A percentile compares a stretch with the other conserved stretches of the same genome.
These are phyloP conservation scores for Brachyhypopomus occidentalis DNA, from an alignment of 2,113 vertebrate genomes.

Conservation along the genomic window DNA sequence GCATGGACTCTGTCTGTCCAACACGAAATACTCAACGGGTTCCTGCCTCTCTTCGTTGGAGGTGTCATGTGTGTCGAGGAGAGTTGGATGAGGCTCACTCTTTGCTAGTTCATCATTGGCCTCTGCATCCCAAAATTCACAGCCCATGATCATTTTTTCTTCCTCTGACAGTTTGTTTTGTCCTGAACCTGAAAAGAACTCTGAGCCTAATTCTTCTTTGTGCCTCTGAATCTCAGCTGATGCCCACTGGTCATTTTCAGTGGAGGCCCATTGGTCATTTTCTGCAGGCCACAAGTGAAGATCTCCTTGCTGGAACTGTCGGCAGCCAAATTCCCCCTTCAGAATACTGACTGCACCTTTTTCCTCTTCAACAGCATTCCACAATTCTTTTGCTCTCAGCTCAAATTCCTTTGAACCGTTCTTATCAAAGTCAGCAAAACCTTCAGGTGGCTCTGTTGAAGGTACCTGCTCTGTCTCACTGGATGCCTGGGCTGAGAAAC, in stretches of 20 bases:
- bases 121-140: constrained; percentile 72
- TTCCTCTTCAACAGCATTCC: constrained; percentile 63
- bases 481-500: constrained; percentile 61
- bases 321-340: constrained; percentile 67
- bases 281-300: constrained; percentile 70
- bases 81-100: constrained; percentile 71
- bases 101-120: constrained; percentile 76
- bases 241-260: constrained; percentile 15
- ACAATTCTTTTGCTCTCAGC: constrained; percentile 65
- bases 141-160: constrained; percentile 62
- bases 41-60: constrained; percentile 66
- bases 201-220: constrained; percentile 65
- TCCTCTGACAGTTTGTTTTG: constrained; percentile 65
- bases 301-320: constrained; percentile 64
- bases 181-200: constrained; percentile 67
- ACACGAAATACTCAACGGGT: neutral
- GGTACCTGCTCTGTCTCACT: constrained; percentile 41
- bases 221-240: constrained; percentile 62
- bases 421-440: constrained; percentile 43
- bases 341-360: constrained; percentile 50
- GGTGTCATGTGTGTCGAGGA: constrained; percentile 54
- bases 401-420: constrained; percentile 59
- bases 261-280: constrained; percentile 74
- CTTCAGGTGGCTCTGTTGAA: neutral
- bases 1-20: constrained; percentile 27